Evolutionary conservation across 2,797 vertebrate species (phyloP).

Genomic region (Neomorphus geoffroyi): DNA sequence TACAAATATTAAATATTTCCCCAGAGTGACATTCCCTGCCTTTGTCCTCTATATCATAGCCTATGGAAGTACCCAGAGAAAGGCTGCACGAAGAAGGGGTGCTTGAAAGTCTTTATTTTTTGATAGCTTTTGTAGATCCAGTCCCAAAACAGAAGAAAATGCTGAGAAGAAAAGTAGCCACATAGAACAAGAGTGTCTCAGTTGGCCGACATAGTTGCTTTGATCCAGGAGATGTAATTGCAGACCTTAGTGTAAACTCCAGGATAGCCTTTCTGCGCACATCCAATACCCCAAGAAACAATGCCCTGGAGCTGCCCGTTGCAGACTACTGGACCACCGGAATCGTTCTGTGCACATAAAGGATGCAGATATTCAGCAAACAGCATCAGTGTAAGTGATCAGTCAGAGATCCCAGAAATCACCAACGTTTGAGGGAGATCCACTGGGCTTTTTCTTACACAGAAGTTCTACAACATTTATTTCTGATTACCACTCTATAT

Average conservation of each 20-base stretch:
- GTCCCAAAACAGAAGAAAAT: not conserved
- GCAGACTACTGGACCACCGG: slow-evolving; percentile 86
- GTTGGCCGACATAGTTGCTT: slow-evolving; percentile 70
- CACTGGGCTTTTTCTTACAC: too few species aligned
- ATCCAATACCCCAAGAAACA: slow-evolving; percentile 87
- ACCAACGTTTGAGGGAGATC: not conserved
- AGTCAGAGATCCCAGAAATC: not conserved
- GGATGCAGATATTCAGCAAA: not conserved
- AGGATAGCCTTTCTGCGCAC: slow-evolving; percentile 75
- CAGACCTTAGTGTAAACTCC: slow-evolving; percentile 89
- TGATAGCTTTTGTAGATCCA: not conserved
- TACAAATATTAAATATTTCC: not conserved
- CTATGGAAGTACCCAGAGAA: not conserved
- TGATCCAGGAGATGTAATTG: slow-evolving; percentile 84
- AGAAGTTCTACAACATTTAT: not conserved
- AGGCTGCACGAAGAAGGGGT: not conserved
- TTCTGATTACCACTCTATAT: not conserved
- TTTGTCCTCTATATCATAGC: not conserved
- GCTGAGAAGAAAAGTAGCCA: not conserved
- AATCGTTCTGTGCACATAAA: slow-evolving; percentile 80
- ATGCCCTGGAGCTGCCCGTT: slow-evolving; percentile 83
- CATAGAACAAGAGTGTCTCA: not conserved
- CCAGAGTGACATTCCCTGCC: not conserved
- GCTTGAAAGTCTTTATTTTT: slow-evolving; percentile 16
- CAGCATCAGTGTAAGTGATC: not conserved